Conservation (phyloP, 2,797 vertebrate genomes). For the Psittacula echo region DNA sequence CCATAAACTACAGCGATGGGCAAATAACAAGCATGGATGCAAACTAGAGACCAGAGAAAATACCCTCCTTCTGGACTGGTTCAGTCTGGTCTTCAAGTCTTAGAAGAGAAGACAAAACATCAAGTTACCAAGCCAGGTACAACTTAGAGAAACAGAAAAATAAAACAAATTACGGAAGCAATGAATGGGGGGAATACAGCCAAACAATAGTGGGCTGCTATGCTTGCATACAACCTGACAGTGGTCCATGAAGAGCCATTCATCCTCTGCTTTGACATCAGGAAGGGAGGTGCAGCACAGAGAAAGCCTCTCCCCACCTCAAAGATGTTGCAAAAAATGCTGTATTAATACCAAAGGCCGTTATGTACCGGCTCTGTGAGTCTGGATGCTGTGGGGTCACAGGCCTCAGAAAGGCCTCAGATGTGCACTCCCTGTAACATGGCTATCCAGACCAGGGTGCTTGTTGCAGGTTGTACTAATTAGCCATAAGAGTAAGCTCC, state of each 20-base stretch:
- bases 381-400: not conserved
- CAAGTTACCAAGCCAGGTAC: not conserved
- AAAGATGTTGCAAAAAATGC: not conserved
- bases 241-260: not conserved
- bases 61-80: not conserved
- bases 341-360: not conserved
- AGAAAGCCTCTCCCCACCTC: not conserved
- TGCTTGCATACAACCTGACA: not conserved
- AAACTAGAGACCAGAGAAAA: not conserved
- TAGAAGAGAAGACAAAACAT: not conserved
- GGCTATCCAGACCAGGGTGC: not conserved
- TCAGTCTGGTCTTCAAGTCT: not conserved
- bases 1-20: not conserved
- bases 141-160: not conserved
- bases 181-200: not conserved
- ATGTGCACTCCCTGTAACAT: rapidly evolving
- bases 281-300: not conserved
- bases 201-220: not conserved
- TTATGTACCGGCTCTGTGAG: not conserved
- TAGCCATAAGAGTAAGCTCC: not conserved
- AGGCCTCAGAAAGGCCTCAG: not conserved
- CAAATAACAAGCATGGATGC: not conserved
- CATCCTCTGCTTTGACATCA: not conserved
- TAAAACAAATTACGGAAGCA: not conserved
- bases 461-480: not conserved